Conservation (phyloP, 2,797 vertebrate species). For the Sebastes jordani region DNA sequence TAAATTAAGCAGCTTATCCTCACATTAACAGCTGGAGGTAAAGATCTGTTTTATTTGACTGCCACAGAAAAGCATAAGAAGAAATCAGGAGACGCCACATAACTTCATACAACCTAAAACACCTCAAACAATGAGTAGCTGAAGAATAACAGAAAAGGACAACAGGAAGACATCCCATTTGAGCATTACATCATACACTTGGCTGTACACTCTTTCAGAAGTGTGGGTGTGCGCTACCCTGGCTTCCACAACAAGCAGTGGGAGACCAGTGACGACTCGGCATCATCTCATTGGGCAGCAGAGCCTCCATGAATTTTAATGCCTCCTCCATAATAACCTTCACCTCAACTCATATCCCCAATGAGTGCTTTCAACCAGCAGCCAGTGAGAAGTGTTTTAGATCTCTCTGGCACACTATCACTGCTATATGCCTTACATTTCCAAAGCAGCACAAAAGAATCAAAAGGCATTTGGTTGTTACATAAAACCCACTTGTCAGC, state of each 20-base stretch:
- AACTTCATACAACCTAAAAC: neutral
- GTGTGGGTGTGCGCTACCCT: slow-evolving; percentile 57
- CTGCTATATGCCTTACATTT: slow-evolving; percentile 47
- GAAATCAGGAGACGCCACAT: neutral
- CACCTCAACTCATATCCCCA: slow-evolving; percentile 60
- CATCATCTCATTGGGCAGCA: slow-evolving; percentile 47
- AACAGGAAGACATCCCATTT: slow-evolving; percentile 27
- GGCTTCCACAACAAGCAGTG: slow-evolving; percentile 57
- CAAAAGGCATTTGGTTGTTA: slow-evolving; percentile 39
- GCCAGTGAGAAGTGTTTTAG: slow-evolving; percentile 44
- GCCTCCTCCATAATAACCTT: slow-evolving; percentile 68
- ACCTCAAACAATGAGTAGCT: neutral
- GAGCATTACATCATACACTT: slow-evolving; percentile 53
- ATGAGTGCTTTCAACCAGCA: slow-evolving; percentile 51
- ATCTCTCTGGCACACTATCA: slow-evolving; percentile 33
- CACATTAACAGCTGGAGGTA: neutral
- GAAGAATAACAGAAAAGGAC: slow-evolving; percentile 16
- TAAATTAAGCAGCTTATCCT: neutral
- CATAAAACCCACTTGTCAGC: slow-evolving; percentile 59
- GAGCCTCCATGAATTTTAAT: slow-evolving; percentile 64
- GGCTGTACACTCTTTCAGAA: slow-evolving; percentile 29
- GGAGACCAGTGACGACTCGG: slow-evolving; percentile 52
- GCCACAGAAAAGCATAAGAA: neutral
- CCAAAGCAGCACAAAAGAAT: slow-evolving; percentile 39
- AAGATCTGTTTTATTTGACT: neutral